phyloP scores from a whole-genome alignment of 2,888 invertebrate species.

The Ichneumoninae sp. region DNA sequence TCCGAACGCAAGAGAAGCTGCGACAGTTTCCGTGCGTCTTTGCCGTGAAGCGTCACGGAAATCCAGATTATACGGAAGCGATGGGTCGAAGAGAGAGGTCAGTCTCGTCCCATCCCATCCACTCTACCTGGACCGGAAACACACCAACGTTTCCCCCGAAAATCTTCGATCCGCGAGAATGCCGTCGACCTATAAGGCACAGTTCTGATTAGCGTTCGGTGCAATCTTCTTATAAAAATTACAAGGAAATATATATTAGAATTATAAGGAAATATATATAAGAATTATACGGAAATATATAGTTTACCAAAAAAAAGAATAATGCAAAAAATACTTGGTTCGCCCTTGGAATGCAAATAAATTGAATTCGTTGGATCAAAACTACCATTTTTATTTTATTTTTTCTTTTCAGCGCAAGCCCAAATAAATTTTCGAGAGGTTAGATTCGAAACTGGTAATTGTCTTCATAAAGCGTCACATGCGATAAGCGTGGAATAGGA shows the following conservation, averaged over 20 bases:
- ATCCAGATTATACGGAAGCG: conserved; percentile 76
- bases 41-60: conserved; percentile 74
- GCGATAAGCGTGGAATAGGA: too few relatives aligned
- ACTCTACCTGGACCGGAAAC: conserved; percentile 19
- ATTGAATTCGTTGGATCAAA: too few relatives aligned
- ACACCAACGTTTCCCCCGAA: neutral
- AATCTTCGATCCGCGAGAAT: conserved; percentile 5
- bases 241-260: neutral
- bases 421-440: too few relatives aligned
- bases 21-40: conserved; percentile 79
- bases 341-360: too few relatives aligned
- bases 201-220: neutral
- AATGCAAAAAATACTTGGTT: too few relatives aligned
- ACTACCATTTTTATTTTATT: too few relatives aligned
- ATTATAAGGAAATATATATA: neutral
- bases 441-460: too few relatives aligned
- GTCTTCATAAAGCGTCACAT: too few relatives aligned
- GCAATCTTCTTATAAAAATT: neutral
- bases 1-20: conserved; percentile 81
- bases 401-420: too few relatives aligned
- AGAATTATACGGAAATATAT: neutral
- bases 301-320: too few relatives aligned
- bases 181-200: neutral
- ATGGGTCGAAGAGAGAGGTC: conserved; percentile 12
- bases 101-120: neutral